These are phyloP conservation scores for Thunnus maccoyii DNA, from an alignment of 2,113 vertebrate genomes.

Conservation along the genomic window DNA sequence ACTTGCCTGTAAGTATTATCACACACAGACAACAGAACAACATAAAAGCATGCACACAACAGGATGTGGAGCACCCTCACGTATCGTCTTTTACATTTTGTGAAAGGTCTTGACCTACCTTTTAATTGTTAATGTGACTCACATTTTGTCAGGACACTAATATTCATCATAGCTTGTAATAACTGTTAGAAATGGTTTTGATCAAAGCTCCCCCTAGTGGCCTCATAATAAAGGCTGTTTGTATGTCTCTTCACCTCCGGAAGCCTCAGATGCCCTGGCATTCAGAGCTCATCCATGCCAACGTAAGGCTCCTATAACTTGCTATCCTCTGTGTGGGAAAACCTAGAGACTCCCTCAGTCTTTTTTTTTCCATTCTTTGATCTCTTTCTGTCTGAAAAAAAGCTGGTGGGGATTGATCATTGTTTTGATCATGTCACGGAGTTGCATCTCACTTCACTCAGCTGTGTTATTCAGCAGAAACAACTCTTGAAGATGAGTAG, in stretches of 20 bases:
- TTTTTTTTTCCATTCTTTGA: conserved; percentile 34
- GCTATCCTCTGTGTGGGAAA: conserved; percentile 40
- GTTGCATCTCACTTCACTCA: conserved; percentile 26
- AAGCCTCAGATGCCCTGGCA: conserved; percentile 63
- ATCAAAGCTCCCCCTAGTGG: conserved; percentile 66
- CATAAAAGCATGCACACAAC: neutral
- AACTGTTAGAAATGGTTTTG: conserved; percentile 38
- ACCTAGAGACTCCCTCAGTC: neutral
- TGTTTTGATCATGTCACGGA: conserved; percentile 52
- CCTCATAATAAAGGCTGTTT: conserved; percentile 44
- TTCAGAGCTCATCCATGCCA: conserved; percentile 54
- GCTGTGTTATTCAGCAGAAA: conserved; percentile 48
- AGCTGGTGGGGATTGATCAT: conserved; percentile 36
- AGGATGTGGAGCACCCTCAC: neutral
- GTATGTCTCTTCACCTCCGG: conserved; percentile 48
- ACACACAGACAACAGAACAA: neutral
- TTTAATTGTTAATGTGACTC: conserved; percentile 3
- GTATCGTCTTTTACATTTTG: neutral
- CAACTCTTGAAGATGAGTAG: conserved; percentile 51
- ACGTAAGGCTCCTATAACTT: conserved; percentile 56
- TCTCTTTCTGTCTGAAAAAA: conserved; percentile 19
- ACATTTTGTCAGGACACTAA: neutral
- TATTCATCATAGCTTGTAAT: conserved; percentile 6
- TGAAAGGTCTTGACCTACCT: neutral
- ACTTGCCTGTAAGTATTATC: conserved; percentile 89